Base-by-base conservation (phyloP, 2,797 vertebrate species). In the Hozukius guyotensis region DNA sequence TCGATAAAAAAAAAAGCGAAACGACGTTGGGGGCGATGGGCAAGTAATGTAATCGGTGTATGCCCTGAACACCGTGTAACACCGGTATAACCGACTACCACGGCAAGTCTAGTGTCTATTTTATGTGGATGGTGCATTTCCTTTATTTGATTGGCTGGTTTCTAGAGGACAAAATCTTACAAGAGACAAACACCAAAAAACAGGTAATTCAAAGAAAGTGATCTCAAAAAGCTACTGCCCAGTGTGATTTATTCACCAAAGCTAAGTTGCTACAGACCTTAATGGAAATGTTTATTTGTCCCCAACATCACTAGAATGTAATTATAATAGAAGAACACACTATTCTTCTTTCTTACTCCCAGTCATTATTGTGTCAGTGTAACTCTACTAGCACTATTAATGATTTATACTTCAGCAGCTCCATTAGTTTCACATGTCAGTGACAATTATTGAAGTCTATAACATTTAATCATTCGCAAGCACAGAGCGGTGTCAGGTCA, bases 381-480 rank as follows among this genome's bases (percentile, higher is more conserved):
- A 42, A 83, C 81, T 88, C 73, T 75, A 56, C 89, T 85, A 84
- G 70, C 22, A 49, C 36, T 11, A 70, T 88, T 83, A 77, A 86
- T 89, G 87, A 83, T 86, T 83, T 71, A 79, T 87, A 71, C 69
- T 57, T 6, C 69, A 85, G 81, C 72, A 64, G 57, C 73, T 66
- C 77, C 83, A 88, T 92, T 88, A 79, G 75, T 89, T 82, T 81
- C 53, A 82, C 66, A 63, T 80, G 80, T 80, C 82, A 36, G 13
- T 56, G 83, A 78, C 72, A 81, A 79, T 84, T 87, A 90, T 88
- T 84, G 75, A 86, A 83, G 61, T 87, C 76, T 61, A 75, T 75
- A 64, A 85, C 77, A 73, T 83, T 78, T 70, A 79, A 80, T 91
- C 82, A 75, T 49, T 88, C 69, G 73, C 59, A 57, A 77, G 72